Conservation (phyloP, 2,888 invertebrate genomes). For the Drosophila kambysellisi region DNA sequence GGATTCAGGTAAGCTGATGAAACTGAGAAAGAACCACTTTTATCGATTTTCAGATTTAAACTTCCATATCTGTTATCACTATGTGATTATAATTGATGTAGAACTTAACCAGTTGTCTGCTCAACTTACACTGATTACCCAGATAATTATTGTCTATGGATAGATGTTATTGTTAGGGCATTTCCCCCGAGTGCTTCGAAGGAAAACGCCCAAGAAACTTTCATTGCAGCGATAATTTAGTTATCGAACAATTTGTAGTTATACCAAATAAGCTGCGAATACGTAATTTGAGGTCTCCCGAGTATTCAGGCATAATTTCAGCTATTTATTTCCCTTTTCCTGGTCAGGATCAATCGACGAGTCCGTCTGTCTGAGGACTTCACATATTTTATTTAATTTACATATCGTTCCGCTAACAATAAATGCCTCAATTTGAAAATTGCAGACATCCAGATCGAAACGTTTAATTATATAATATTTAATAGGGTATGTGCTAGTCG, state of each 20-base stretch:
- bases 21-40: not conserved
- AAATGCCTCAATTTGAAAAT: no score
- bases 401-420: no score
- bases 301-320: not conserved
- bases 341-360: no score
- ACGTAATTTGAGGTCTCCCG: not conserved
- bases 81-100: not conserved
- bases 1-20: not conserved
- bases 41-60: not conserved
- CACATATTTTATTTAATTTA: no score
- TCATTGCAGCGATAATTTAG: not conserved
- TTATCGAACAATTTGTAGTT: not conserved
- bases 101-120: not conserved
- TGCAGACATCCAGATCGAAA: no score
- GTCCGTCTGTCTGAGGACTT: no score
- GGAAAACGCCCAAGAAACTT: not conserved
- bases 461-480: no score
- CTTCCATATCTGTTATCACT: no score
- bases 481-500: not conserved
- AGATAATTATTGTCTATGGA: not conserved
- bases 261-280: not conserved
- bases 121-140: not conserved
- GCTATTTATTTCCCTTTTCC: not conserved
- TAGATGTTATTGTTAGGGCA: not conserved
- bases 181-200: not conserved